These are phyloP conservation scores for Carapus acus DNA, from an alignment of 2,797 vertebrate species.

Conservation along the genomic window DNA sequence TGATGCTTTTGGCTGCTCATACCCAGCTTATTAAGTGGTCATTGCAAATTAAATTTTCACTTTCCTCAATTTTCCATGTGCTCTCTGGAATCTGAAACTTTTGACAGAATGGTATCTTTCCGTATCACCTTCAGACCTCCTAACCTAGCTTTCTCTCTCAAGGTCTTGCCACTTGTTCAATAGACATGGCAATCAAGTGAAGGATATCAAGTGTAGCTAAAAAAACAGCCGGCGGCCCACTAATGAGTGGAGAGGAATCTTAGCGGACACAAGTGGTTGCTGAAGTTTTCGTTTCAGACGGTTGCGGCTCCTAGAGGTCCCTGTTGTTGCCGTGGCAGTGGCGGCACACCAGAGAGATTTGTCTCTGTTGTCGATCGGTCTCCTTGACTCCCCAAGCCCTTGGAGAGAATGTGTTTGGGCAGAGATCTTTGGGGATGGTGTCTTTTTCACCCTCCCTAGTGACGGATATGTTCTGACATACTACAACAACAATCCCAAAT, in stretches of 20 bases:
- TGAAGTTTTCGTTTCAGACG: constrained; percentile 34
- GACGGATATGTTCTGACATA: constrained; percentile 30
- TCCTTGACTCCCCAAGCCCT: constrained; percentile 69
- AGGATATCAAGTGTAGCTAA: constrained; percentile 46
- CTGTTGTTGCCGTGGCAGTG: constrained; percentile 46
- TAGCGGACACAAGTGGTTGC: constrained; percentile 28
- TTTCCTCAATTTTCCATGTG: too few species aligned
- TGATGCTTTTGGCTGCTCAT: too few species aligned
- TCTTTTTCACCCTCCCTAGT: constrained; percentile 22
- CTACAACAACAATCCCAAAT: constrained; percentile 48
- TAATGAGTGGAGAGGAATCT: constrained; percentile 39
- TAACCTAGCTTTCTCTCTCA: constrained; percentile 16
- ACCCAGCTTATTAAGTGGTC: too few species aligned
- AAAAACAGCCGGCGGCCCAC: constrained; percentile 43
- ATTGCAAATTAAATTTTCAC: too few species aligned
- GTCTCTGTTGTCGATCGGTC: constrained; percentile 61
- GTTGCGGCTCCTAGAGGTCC: constrained; percentile 29
- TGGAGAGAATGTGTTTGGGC: constrained; percentile 66
- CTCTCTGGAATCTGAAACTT: too few species aligned
- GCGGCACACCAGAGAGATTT: constrained; percentile 40
- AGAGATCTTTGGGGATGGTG: constrained; percentile 47
- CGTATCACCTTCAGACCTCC: background rate
- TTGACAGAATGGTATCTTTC: constrained; percentile 8
- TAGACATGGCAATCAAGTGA: constrained; percentile 48
- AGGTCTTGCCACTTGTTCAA: constrained; percentile 35